Base-by-base conservation (phyloP, 1,140 invertebrate species). In the Nebria ingens region DNA sequence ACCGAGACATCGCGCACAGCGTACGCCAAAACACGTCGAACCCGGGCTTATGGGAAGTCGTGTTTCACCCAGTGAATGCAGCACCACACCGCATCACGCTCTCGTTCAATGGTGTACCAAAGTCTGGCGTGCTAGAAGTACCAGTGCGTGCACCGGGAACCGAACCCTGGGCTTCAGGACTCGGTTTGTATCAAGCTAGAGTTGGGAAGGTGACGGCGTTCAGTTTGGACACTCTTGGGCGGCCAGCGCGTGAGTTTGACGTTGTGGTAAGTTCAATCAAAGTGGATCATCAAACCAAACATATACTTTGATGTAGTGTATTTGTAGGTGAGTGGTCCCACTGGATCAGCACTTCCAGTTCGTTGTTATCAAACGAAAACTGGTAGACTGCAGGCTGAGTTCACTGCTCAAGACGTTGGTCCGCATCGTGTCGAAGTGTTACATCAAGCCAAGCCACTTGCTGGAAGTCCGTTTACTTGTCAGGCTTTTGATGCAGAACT, bases 281-380 rank as follows among this genome's bases (percentile, higher is more conserved):
- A n/a, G n/a, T n/a, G n/a, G n/a, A n/a, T n/a, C n/a, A 34, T n/a
- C 29, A 34, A 34, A 34, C 9, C 9, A 9, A 34, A 34, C n/a
- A 34, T 34, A 34, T 34, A 9, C n/a, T 34, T n/a, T n/a, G n/a
- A n/a, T n/a, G n/a, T n/a, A n/a, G n/a, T 34, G n/a, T 9, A 34
- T n/a, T 9, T 34, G n/a, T 34, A 49, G 0, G 86, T 94, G 1
- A 87, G 76, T 57, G 89, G 94, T 12, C 92, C 95, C 0, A 87
- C 85, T 29, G 88, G 93, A 4, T 85, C 89, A 60, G 92, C 93
- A 0, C 80, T 98, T 19, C 92, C 93, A 0, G 93, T 97, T 1
- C 76, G 89, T 53, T 97, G 93, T 71, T 97, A 96, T 70, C 91
- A 95, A 69, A 95, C 95, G 58, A 91, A 95, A 69, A 93, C 95